These are phyloP conservation scores for Cheirogaleus major DNA, from an alignment of 2,797 vertebrate genomes.

Conservation along the genomic window DNA sequence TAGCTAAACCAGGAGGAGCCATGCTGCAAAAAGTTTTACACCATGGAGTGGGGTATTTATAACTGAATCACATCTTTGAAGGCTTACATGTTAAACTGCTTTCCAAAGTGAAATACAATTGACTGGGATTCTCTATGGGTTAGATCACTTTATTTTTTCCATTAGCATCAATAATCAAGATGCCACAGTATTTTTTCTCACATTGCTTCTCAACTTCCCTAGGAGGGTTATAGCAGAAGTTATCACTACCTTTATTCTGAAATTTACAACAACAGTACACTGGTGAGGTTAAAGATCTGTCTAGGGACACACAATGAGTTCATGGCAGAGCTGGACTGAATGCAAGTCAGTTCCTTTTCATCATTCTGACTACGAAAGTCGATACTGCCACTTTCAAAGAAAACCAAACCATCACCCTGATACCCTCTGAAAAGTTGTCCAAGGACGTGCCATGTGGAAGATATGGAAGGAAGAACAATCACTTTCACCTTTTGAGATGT, in stretches of 20 bases:
- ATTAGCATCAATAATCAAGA: neutral
- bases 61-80: conserved; percentile 22
- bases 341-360: neutral
- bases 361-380: conserved; percentile 21
- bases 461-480: neutral
- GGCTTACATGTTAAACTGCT: neutral
- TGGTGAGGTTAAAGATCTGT: neutral
- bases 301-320: neutral
- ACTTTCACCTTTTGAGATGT: conserved; percentile 16
- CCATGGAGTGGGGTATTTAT: neutral
- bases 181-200: neutral
- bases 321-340: neutral
- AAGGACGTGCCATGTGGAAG: conserved; percentile 52
- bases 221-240: neutral
- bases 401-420: conserved; percentile 7
- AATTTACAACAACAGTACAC: neutral
- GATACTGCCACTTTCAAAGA: conserved; percentile 44
- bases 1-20: neutral
- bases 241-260: neutral
- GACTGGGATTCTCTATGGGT: neutral
- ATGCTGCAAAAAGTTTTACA: conserved; percentile 12
- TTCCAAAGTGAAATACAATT: conserved; percentile 24
- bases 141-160: neutral
- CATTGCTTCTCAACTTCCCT: neutral
- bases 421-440: conserved; percentile 60